phyloP scores from a whole-genome alignment of 1,140 invertebrate genomes.

The Aphidius ervi region DNA sequence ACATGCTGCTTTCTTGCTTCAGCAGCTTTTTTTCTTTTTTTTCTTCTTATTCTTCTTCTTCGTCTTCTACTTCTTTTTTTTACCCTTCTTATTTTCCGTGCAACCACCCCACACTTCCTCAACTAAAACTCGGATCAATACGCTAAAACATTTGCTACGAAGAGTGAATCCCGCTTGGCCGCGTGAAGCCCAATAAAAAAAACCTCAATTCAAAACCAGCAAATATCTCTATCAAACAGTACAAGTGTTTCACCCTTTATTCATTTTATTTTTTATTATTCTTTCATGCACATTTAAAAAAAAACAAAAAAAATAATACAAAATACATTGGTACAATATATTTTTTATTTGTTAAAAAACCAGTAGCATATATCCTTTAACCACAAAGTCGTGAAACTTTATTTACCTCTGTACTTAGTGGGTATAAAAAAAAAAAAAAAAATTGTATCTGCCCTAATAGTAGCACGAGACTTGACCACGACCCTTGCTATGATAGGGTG shows the following conservation, averaged over 20 bases:
- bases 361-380: background rate
- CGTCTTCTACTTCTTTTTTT: background rate
- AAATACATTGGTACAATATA: too few species aligned
- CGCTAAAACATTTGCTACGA: conserved; percentile 51
- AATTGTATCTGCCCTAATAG: background rate
- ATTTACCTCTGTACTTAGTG: background rate
- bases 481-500: too few species aligned
- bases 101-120: conserved; percentile 23
- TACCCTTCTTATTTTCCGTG: conserved; percentile 18
- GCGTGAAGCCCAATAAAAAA: conserved; percentile 21
- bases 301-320: too few species aligned
- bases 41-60: conserved; percentile 8
- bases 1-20: conserved; percentile 14
- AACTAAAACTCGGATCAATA: conserved; percentile 51
- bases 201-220: background rate
- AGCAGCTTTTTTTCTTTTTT: conserved; percentile 14
- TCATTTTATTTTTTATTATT: too few species aligned
- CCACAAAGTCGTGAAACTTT: conserved; percentile 2
- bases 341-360: too few species aligned
- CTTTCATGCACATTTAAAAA: too few species aligned
- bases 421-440: background rate
- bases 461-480: too few species aligned
- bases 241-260: too few species aligned
- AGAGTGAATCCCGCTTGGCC: conserved; percentile 33
- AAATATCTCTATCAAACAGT: too few species aligned